Evolutionary conservation across 1,140 invertebrate species (phyloP).

Genomic region (Rhopalosiphum maidis): DNA sequence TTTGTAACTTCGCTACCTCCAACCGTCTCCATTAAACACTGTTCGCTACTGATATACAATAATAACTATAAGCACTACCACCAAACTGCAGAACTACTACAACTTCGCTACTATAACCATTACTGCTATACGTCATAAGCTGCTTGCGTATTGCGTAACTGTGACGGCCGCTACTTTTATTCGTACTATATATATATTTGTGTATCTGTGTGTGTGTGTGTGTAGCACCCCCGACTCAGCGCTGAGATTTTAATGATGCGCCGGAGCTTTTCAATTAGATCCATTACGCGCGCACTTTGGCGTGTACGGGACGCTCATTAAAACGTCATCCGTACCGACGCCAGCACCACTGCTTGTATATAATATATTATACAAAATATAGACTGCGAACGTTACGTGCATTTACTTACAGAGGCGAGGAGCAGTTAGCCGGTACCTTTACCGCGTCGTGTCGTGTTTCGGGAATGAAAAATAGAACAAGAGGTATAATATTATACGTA

Average conservation of each 20-base stretch:
- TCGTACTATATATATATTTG: background rate
- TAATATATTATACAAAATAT: constrained; percentile 23
- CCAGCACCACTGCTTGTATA: background rate
- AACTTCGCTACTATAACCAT: background rate
- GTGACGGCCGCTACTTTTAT: background rate
- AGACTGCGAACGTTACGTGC: background rate
- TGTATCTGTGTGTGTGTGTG: background rate
- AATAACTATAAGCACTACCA: background rate
- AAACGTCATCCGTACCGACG: constrained; percentile 12
- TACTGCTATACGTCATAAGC: background rate
- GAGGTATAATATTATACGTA: background rate
- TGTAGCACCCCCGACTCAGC: background rate
- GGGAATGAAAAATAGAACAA: constrained; percentile 12
- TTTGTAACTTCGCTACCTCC: background rate
- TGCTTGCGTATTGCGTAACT: background rate
- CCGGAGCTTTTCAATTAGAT: constrained; percentile 42
- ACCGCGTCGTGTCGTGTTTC: background rate
- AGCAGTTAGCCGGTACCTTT: background rate
- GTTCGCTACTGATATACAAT: background rate
- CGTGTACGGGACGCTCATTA: constrained; percentile 18
- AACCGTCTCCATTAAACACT: background rate
- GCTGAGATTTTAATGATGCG: constrained; percentile 36
- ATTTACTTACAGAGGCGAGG: background rate
- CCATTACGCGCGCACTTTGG: constrained; percentile 28
- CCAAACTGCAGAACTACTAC: background rate